phyloP scores from a whole-genome alignment of 1,140 invertebrate species.

The Drosophila mojavensis region DNA sequence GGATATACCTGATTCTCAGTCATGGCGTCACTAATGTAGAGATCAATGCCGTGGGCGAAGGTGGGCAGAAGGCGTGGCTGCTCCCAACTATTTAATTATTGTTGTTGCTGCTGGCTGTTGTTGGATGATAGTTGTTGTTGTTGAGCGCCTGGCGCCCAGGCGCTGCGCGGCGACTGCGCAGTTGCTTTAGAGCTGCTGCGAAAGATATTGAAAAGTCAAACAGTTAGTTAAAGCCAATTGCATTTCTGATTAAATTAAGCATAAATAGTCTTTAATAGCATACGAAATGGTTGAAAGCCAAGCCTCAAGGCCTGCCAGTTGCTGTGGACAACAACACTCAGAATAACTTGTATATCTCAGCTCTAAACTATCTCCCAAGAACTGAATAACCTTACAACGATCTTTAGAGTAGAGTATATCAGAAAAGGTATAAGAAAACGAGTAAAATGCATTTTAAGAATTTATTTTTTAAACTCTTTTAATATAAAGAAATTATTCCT shows the following conservation, averaged over 20 bases:
- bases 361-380: neutral
- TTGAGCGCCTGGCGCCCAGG: slow-evolving; percentile 54
- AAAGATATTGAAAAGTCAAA: slow-evolving; percentile 27
- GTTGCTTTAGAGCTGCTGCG: slow-evolving; percentile 53
- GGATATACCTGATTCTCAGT: slow-evolving; percentile 82
- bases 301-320: slow-evolving; percentile 17
- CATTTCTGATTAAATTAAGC: slow-evolving; percentile 6
- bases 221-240: neutral
- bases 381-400: too few relatives aligned
- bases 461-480: too few relatives aligned
- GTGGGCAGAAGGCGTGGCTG: neutral
- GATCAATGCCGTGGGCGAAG: neutral
- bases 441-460: too few relatives aligned
- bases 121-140: neutral
- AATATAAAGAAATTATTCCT: too few relatives aligned
- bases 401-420: too few relatives aligned
- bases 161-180: slow-evolving; percentile 50
- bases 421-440: too few relatives aligned
- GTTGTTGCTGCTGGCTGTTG: neutral
- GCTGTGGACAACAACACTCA: neutral
- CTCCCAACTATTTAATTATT: neutral
- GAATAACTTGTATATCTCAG: neutral
- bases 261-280: slow-evolving; percentile 16
- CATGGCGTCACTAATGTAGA: slow-evolving; percentile 47
- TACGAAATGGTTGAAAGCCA: neutral